Percentiles rank a stretch among this genome's conserved stretches.
Conservation (phyloP, 2,888 invertebrate species). For the Drosophila yooni region DNA sequence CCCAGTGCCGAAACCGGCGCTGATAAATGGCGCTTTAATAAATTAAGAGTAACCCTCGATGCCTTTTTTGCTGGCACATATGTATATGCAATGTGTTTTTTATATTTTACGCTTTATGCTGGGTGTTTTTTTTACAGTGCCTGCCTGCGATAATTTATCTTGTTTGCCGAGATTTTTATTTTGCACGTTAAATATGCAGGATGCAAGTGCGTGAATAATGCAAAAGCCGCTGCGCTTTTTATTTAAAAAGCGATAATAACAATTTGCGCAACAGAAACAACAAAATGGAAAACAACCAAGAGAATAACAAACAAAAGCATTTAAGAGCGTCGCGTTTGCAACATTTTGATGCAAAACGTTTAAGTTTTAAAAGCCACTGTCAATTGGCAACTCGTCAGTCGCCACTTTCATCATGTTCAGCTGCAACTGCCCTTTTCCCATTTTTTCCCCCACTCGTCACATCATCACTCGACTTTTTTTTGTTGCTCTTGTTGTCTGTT, state of each 20-base stretch:
- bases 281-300: conserved; percentile 37
- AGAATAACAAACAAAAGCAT: conserved; percentile 36
- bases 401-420: conserved; percentile 15
- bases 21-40: conserved; percentile 80
- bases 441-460: conserved; percentile 39
- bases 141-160: conserved; percentile 74
- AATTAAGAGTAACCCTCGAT: conserved; percentile 73
- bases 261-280: conserved; percentile 60
- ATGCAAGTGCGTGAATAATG: conserved; percentile 76
- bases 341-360: conserved; percentile 68
- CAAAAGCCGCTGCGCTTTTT: conserved; percentile 68
- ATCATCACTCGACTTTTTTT: conserved; percentile 48
- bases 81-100: conserved; percentile 27
- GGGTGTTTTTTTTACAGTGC: conserved; percentile 12
- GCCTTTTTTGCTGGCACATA: conserved; percentile 16
- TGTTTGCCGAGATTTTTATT: conserved; percentile 80
- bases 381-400: conserved; percentile 57
- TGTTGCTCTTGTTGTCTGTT: conserved; percentile 44
- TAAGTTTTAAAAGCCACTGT: conserved; percentile 65
- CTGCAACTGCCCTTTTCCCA: not conserved
- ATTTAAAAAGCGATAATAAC: conserved; percentile 78
- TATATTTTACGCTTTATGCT: not conserved
- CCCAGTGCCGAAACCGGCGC: conserved; percentile 21
- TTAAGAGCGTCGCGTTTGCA: conserved; percentile 34
- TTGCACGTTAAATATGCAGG: conserved; percentile 72